phyloP scores from a whole-genome alignment of 2,797 vertebrate genomes.

The Notolabrus celidotus region DNA sequence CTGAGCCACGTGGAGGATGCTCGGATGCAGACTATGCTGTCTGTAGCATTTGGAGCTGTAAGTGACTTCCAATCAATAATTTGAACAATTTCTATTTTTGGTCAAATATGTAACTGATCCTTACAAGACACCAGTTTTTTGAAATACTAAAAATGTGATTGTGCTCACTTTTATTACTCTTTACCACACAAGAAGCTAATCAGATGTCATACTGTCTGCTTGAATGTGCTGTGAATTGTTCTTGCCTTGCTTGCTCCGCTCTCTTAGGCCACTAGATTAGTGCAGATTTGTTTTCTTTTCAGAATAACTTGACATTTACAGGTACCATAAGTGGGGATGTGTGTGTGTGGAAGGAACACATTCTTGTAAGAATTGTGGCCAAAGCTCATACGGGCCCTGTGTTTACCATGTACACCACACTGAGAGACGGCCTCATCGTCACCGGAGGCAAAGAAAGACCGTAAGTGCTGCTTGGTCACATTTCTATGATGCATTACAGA shows the following conservation, averaged over 20 bases:
- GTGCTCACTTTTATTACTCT: not conserved
- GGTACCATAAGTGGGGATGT: constrained; percentile 99
- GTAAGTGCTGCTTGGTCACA: constrained; percentile 84
- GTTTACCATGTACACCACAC: constrained; percentile 98
- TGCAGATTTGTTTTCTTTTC: constrained; percentile 93
- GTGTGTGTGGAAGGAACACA: constrained; percentile 98
- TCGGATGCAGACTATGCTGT: constrained; percentile 98
- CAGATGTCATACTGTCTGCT: constrained; percentile 41
- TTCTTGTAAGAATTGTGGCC: constrained; percentile 96
- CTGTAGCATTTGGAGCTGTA: constrained; percentile 98
- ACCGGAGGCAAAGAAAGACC: constrained; percentile 98
- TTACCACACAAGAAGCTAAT: constrained; percentile 10
- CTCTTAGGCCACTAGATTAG: constrained; percentile 90
- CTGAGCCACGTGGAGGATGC: constrained; percentile 94
- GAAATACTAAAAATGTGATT: not conserved
- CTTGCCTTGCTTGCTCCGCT: constrained; percentile 79
- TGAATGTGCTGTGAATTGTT: constrained; percentile 70
- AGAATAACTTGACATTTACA: constrained; percentile 99
- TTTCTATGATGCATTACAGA: not conserved
- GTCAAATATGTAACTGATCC: not conserved
- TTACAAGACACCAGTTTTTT: not conserved
- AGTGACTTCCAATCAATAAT: constrained; percentile 70
- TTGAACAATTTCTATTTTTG: not conserved
- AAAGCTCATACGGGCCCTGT: constrained; percentile 98
- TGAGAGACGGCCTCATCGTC: constrained; percentile 96